Percentiles rank a stretch among this genome's conserved stretches.
These are phyloP conservation scores for Acanthacorydalis orientalis DNA, from an alignment of 2,888 invertebrate genomes.

Conservation along the genomic window DNA sequence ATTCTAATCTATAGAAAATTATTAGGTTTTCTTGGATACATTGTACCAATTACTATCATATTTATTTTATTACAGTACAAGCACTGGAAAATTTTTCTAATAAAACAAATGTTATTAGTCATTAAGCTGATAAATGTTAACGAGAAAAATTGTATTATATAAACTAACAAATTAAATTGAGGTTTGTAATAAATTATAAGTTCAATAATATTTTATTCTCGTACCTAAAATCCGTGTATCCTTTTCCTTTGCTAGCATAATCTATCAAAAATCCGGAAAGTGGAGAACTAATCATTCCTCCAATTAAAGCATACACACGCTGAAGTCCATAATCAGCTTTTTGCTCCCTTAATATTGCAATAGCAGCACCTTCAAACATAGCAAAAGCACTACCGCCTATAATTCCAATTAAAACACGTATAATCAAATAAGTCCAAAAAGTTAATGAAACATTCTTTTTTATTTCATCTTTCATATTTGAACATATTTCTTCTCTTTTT, in stretches of 20 bases:
- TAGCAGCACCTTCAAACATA: constrained; percentile 67
- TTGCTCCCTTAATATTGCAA: constrained; percentile 56
- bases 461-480: constrained; percentile 36
- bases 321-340: constrained; percentile 64
- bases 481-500: constrained; percentile 38
- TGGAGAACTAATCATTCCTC: constrained; percentile 66
- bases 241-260: constrained; percentile 50
- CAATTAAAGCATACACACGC: constrained; percentile 56
- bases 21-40: too few relatives aligned
- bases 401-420: constrained; percentile 44
- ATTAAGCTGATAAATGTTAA: not conserved
- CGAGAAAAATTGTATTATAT: too few relatives aligned
- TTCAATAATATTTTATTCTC: not conserved
- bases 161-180: constrained; percentile 3
- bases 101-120: too few relatives aligned
- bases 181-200: not conserved
- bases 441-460: constrained; percentile 48
- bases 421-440: constrained; percentile 54
- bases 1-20: too few relatives aligned
- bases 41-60: too few relatives aligned
- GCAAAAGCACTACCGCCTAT: constrained; percentile 60
- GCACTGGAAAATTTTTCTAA: too few relatives aligned
- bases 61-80: constrained; percentile 3
- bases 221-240: constrained; percentile 57
- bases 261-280: constrained; percentile 57